phyloP scores from a whole-genome alignment of 2,113 vertebrate species.

The Bos indicus region DNA sequence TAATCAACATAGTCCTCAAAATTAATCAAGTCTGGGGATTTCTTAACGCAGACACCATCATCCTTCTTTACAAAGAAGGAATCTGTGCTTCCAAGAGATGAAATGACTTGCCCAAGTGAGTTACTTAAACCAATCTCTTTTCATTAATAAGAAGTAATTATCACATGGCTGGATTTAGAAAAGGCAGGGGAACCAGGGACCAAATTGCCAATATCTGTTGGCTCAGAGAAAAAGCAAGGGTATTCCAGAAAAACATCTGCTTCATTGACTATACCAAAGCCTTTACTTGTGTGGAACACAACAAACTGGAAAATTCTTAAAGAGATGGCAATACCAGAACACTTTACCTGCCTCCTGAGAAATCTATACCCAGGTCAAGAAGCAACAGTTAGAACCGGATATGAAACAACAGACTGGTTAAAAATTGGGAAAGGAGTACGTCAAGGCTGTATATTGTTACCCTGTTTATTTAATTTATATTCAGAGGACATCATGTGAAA shows the following conservation, averaged over 20 bases:
- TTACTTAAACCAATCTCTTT: not conserved
- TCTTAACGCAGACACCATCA: not conserved
- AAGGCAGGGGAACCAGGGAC: not conserved
- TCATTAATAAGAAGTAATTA: not conserved
- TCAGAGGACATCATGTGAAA: not conserved
- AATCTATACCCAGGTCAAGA: not conserved
- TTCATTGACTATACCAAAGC: not conserved
- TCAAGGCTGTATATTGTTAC: not conserved
- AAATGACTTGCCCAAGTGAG: not conserved
- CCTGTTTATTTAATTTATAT: not conserved
- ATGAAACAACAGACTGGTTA: not conserved
- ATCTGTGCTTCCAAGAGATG: not conserved
- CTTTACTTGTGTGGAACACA: not conserved
- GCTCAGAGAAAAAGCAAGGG: accelerated
- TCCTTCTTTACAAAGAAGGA: not conserved
- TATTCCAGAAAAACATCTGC: not conserved
- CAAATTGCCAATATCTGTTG: not conserved
- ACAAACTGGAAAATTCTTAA: not conserved
- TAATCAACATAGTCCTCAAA: not conserved
- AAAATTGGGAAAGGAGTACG: not conserved
- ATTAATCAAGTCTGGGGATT: not conserved
- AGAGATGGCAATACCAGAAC: not conserved
- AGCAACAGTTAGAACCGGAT: not conserved
- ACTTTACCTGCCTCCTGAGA: not conserved
- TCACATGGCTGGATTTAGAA: not conserved